Evolutionary conservation across 1,140 invertebrate species (phyloP).

Genomic region (Drosophila virilis): DNA sequence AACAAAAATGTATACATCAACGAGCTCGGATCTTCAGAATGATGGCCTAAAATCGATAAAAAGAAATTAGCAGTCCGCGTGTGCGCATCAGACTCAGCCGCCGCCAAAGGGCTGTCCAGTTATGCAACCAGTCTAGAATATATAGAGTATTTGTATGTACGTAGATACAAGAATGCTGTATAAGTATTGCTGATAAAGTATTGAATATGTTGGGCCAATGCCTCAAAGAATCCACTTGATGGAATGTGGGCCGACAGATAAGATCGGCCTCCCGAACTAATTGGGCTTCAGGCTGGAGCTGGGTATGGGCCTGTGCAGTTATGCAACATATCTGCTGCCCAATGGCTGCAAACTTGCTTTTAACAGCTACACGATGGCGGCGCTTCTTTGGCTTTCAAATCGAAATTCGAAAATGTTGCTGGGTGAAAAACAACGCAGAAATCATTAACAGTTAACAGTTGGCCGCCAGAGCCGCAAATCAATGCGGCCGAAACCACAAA

Average conservation of each 20-base stretch:
- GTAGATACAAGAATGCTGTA: slow-evolving; percentile 35
- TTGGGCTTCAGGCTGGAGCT: slow-evolving; percentile 15
- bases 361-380: slow-evolving; percentile 34
- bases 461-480: slow-evolving; percentile 59
- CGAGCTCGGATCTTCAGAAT: slow-evolving; percentile 34
- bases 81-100: slow-evolving; percentile 6
- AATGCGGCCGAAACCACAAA: slow-evolving; percentile 51
- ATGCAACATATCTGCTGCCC: slow-evolving; percentile 46
- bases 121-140: slow-evolving; percentile 48
- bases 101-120: slow-evolving; percentile 25
- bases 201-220: slow-evolving; percentile 23
- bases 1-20: slow-evolving; percentile 9
- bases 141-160: slow-evolving; percentile 1
- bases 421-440: slow-evolving; percentile 67
- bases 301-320: slow-evolving; percentile 35
- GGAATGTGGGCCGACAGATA: slow-evolving; percentile 66
- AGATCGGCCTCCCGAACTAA: slow-evolving; percentile 5
- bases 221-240: slow-evolving; percentile 45
- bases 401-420: slow-evolving; percentile 75
- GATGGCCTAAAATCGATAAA: slow-evolving; percentile 28
- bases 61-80: slow-evolving; percentile 14
- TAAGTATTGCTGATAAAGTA: slow-evolving; percentile 48
- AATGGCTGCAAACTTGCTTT: slow-evolving; percentile 54
- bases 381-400: slow-evolving; percentile 80
- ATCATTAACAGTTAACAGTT: slow-evolving; percentile 81